Evolutionary conservation across 1,140 invertebrate genomes (phyloP).

Genomic region (Trachymyrmex cornetzi): DNA sequence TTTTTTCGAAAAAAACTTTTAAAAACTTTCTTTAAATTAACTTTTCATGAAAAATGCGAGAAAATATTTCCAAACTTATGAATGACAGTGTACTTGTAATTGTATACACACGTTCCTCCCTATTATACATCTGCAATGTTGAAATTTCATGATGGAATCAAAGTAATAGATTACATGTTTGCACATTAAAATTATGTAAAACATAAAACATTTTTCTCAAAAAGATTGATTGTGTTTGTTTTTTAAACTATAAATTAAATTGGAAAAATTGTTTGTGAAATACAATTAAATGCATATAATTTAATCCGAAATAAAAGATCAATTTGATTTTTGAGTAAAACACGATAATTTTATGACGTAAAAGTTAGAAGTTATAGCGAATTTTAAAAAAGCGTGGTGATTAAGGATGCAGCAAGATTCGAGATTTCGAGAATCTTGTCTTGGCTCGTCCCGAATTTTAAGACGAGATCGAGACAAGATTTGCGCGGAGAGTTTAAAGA

Average conservation of each 20-base stretch:
- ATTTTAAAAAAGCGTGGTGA: not conserved
- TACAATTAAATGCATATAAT: not conserved
- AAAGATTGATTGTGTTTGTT: not conserved
- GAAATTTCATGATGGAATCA: not conserved
- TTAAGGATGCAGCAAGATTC: no score
- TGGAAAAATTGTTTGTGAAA: no score
- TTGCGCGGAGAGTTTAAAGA: no score
- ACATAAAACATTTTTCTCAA: not conserved
- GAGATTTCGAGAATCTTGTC: no score
- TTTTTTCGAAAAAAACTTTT: no score
- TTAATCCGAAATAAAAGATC: not conserved
- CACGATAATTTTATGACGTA: not conserved
- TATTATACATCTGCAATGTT: not conserved
- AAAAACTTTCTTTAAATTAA: no score
- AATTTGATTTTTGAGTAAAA: slow-evolving; percentile 3
- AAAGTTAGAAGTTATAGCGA: not conserved
- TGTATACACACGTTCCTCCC: not conserved
- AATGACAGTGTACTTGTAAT: not conserved
- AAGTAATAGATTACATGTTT: not conserved
- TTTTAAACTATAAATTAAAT: not conserved
- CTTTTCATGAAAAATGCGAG: no score
- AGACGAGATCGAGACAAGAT: no score
- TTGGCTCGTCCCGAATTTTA: no score
- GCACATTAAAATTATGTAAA: not conserved
- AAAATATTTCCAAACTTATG: no score